Base-by-base conservation (phyloP, 2,797 vertebrate species). In the Rhabdomys pumilio region DNA sequence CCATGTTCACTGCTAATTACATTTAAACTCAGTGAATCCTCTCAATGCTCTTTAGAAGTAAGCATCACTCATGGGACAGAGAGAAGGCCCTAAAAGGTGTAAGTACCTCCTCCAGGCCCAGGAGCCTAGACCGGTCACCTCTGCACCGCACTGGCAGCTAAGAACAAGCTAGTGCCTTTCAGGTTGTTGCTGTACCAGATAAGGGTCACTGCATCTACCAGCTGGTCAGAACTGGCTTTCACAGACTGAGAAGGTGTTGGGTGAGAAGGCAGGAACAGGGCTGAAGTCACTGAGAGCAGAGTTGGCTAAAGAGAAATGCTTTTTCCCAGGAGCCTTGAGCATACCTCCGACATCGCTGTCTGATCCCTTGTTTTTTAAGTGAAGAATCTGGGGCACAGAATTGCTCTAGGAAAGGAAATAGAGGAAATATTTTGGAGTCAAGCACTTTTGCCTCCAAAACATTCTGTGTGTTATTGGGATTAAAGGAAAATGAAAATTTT, bases 341-440 rank as follows among this genome's bases (percentile, higher is more conserved):
- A 2, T 14, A 29, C 61, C 47, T 67, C 34, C 1, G 80, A 38
- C 67, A 72, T 69, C 2, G 1, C 15, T 1, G 5, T 65, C 81
- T 87, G 17, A 73, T n/a, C 55, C 69, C 73, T 34, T 53, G 57
- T 38, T 29, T 95, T 1, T 0, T 83, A 80, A 87, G 10, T 65
- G 29, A 47, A 44, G 83, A 93, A 84, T 95, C 75, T 81, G 59
- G 89, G 80, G 6, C 91, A 88, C 53, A 89, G 29, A 69, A 53
- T 61, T 89, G 84, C 96, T 94, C 4, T 29, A 61, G 80, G 90
- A 88, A 88, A 73, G 61, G 34, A 81, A 96, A 81, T 9, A 90
- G 65, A 94, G 92, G 76, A 93, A 82, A 79, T 81, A 2, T 88
- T 95, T 97, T 44, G 31, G 20, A 93, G 22, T 73, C 53, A 22